phyloP scores from a whole-genome alignment of 2,888 invertebrate species.

The Callyntrura guangdongensis region DNA sequence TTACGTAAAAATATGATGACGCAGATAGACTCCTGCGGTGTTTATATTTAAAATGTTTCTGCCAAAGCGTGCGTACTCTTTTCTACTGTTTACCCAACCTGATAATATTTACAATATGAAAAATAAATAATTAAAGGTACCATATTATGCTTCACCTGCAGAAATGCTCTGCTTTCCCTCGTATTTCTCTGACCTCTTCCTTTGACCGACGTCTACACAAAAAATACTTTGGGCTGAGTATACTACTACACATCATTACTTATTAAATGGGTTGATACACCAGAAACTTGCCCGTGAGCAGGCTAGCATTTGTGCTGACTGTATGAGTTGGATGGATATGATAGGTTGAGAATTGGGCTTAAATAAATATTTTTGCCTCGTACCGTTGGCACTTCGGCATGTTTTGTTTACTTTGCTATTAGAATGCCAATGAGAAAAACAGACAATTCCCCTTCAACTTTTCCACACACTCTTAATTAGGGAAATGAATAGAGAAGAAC shows the following conservation, averaged over 20 bases:
- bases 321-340: neutral
- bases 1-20: too few species aligned
- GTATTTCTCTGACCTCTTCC: too few species aligned
- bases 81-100: too few species aligned
- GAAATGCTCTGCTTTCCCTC: too few species aligned
- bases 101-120: too few species aligned
- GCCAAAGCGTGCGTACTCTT: too few species aligned
- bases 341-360: neutral
- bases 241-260: neutral
- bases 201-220: too few species aligned
- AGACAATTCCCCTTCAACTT: neutral
- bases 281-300: neutral
- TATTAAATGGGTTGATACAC: neutral
- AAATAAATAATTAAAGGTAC: too few species aligned
- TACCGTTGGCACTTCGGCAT: neutral
- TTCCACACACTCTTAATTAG: conserved; percentile 33
- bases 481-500: neutral
- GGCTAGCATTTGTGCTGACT: neutral
- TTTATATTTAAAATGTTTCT: too few species aligned
- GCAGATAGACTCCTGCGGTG: too few species aligned
- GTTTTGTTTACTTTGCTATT: conserved; percentile 25
- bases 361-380: neutral
- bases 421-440: conserved; percentile 35
- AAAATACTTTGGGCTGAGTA: too few species aligned
- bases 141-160: too few species aligned